Percentiles rank a stretch among this genome's conserved stretches.
Evolutionary conservation across 1,140 invertebrate genomes (phyloP).

Genomic region (Drosophila kanapiae): DNA sequence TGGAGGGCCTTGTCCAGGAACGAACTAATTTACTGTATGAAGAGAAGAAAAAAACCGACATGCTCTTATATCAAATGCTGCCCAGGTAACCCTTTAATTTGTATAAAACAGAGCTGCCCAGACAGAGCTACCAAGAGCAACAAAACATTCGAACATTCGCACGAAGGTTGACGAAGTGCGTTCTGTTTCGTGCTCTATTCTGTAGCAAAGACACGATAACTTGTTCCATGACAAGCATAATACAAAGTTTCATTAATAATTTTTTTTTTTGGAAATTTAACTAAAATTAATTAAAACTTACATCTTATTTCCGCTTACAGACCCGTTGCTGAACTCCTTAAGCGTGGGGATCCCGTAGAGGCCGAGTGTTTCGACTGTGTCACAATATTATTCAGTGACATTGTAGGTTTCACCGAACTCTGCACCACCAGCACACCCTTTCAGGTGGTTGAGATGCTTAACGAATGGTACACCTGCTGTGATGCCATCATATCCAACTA

Average conservation of each 20-base stretch:
- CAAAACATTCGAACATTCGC: too few relatives aligned
- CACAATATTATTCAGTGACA: conserved; percentile 96
- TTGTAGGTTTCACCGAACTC: conserved; percentile 98
- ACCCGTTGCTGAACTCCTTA: conserved; percentile 95
- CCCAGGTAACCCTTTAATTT: conserved; percentile 88
- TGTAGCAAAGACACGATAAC: neutral
- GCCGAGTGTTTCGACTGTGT: conserved; percentile 95
- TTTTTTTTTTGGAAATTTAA: too few relatives aligned
- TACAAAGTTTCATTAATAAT: too few relatives aligned
- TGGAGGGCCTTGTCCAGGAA: conserved; percentile 95
- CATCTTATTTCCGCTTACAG: conserved; percentile 86
- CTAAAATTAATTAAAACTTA: neutral
- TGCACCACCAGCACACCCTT: conserved; percentile 94
- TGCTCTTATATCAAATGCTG: conserved; percentile 95
- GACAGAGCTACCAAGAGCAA: too few relatives aligned
- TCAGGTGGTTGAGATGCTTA: conserved; percentile 94
- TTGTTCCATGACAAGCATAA: too few relatives aligned
- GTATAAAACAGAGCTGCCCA: neutral
- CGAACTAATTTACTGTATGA: conserved; percentile 95
- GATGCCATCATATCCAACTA: conserved; percentile 96
- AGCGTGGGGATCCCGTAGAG: conserved; percentile 93
- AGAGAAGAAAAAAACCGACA: conserved; percentile 97
- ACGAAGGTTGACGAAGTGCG: neutral
- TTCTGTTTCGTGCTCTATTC: neutral
- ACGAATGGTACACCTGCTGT: conserved; percentile 97